A percentile compares a stretch with the other conserved stretches of the same genome.
Conservation (phyloP, 2,888 invertebrate species). For the Oithona nana region DNA sequence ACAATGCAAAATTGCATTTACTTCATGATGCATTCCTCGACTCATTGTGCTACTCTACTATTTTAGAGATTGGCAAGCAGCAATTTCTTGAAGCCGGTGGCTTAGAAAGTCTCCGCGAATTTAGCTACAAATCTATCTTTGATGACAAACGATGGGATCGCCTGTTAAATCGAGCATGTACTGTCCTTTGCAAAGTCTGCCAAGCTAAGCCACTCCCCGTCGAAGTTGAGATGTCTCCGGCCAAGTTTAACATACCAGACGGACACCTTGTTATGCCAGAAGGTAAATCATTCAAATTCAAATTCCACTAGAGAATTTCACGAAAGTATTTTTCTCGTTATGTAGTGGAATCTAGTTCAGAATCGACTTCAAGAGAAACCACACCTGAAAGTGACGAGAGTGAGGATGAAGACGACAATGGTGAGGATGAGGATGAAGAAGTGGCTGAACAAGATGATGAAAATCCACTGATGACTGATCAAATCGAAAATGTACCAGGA, state of each 20-base stretch:
- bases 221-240: neutral
- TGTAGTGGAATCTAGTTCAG: neutral
- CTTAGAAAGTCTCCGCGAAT: neutral
- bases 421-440: conserved; percentile 19
- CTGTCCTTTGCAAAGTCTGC: neutral
- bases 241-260: neutral
- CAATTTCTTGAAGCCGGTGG: neutral
- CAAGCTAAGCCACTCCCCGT: neutral
- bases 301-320: too few species aligned
- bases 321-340: too few species aligned
- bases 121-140: neutral
- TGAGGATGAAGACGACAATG: conserved; percentile 18
- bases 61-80: neutral
- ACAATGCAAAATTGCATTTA: too few species aligned
- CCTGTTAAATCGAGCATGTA: neutral
- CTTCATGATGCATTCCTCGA: too few species aligned
- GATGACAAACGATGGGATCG: neutral
- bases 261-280: neutral
- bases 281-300: too few species aligned
- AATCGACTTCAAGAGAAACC: conserved; percentile 4
- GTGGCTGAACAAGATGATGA: neutral
- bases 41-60: too few species aligned
- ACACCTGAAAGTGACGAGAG: conserved; percentile 18
- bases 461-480: too few species aligned
- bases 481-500: neutral